A percentile compares a stretch with the other conserved stretches of the same genome.
Conservation (phyloP, 2,888 invertebrate species). For the Oligia strigilis region DNA sequence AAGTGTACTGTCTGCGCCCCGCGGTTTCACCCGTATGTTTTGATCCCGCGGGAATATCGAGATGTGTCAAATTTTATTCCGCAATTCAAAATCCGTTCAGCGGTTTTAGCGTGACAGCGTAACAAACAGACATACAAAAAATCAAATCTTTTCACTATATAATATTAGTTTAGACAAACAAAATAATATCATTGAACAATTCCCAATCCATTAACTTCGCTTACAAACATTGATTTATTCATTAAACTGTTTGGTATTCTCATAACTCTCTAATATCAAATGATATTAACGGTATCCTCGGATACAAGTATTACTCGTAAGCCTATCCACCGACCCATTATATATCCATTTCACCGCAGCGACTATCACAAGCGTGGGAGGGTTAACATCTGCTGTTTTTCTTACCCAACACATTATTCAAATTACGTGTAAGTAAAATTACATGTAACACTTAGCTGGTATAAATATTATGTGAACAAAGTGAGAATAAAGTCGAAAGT, state of each 20-base stretch:
- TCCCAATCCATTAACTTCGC: conserved; percentile 18
- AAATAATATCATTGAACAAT: conserved; percentile 4
- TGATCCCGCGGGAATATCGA: too few species aligned
- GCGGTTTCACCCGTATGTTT: too few species aligned
- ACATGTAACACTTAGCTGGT: conserved; percentile 56
- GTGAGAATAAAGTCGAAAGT: conserved; percentile 48
- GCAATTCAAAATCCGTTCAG: neutral
- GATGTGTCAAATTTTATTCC: neutral
- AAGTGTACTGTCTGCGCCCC: neutral
- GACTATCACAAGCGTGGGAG: conserved; percentile 46
- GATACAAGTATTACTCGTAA: conserved; percentile 35
- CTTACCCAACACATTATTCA: conserved; percentile 58
- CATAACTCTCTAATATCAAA: conserved; percentile 39
- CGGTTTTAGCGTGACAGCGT: neutral
- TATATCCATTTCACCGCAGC: conserved; percentile 39
- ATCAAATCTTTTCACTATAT: neutral
- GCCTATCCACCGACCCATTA: conserved; percentile 40
- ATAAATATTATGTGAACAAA: conserved; percentile 50
- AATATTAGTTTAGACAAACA: neutral
- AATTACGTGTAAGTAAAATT: conserved; percentile 58
- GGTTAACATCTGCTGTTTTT: conserved; percentile 54
- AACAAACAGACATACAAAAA: neutral
- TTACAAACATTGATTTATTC: conserved; percentile 30
- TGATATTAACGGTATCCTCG: conserved; percentile 37
- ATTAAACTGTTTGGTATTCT: conserved; percentile 35